Percentiles rank a stretch among this genome's conserved stretches.
Evolutionary conservation across 2,113 vertebrate species (phyloP).

Genomic region (Cinclus mexicanus): DNA sequence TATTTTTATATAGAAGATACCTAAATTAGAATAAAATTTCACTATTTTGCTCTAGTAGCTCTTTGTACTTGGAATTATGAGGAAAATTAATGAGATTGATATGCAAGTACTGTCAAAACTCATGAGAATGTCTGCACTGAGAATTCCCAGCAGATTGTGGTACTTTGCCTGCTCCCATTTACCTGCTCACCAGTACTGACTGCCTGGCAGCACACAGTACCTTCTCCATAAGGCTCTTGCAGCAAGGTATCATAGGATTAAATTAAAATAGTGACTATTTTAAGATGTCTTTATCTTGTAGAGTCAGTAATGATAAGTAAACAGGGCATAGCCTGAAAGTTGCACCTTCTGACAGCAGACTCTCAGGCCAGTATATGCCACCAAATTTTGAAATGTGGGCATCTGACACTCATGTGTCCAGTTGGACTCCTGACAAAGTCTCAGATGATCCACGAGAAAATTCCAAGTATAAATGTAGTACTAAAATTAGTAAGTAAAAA

Average conservation of each 20-base stretch:
- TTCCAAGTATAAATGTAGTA: not conserved
- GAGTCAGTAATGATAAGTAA: not conserved
- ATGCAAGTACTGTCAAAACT: not conserved
- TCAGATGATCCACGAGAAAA: not conserved
- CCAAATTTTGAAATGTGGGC: not conserved
- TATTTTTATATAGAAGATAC: not conserved
- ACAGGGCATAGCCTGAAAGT: not conserved
- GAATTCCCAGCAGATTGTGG: not conserved
- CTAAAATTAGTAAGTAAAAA: not conserved
- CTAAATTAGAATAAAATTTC: not conserved
- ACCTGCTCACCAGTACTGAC: not conserved
- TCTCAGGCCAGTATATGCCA: not conserved
- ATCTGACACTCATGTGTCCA: not conserved
- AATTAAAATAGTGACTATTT: not conserved
- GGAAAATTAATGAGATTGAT: not conserved
- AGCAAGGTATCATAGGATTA: not conserved
- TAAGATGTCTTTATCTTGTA: rapidly evolving
- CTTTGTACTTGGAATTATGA: not conserved
- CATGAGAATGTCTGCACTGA: not conserved
- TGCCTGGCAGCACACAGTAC: not conserved
- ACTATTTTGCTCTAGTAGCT: not conserved
- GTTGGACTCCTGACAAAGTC: not conserved
- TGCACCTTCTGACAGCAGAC: not conserved
- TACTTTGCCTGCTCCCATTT: not conserved
- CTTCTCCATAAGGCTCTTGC: not conserved